Evolutionary conservation across 2,888 invertebrate genomes (phyloP).

Genomic region (Aporophyla lueneburgensis): DNA sequence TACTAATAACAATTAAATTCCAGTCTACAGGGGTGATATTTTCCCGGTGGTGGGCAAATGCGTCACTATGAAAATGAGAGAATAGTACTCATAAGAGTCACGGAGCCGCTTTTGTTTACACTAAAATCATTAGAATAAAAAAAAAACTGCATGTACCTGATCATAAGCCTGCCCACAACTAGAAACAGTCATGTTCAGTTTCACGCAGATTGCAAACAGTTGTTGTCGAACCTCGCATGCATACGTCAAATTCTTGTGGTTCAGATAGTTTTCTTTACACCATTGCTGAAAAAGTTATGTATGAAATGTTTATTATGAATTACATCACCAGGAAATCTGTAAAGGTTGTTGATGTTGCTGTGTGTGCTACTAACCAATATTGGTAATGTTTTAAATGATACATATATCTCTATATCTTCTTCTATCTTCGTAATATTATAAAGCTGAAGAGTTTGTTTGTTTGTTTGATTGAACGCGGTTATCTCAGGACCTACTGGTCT

Average conservation of each 20-base stretch:
- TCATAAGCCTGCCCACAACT: slow-evolving; percentile 92
- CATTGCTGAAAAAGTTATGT: slow-evolving; percentile 91
- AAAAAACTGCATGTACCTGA: slow-evolving; percentile 81
- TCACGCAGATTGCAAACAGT: slow-evolving; percentile 93
- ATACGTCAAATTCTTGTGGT: slow-evolving; percentile 95
- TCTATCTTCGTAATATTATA: no score
- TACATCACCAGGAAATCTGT: background rate
- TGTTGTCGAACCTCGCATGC: slow-evolving; percentile 96
- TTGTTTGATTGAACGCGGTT: no score
- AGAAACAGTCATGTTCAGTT: slow-evolving; percentile 90
- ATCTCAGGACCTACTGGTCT: no score
- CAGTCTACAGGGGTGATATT: background rate
- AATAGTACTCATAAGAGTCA: background rate
- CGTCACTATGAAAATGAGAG: background rate
- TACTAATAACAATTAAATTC: background rate
- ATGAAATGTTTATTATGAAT: background rate
- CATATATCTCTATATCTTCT: no score
- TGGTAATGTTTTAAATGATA: no score
- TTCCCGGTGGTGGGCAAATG: background rate
- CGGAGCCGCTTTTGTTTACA: background rate
- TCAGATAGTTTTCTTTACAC: slow-evolving; percentile 97
- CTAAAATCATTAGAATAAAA: no score
- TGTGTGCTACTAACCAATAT: no score
- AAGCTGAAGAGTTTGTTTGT: no score
- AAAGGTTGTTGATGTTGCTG: background rate